These are phyloP conservation scores for Pectinophora gossypiella DNA, from an alignment of 1,140 invertebrate species.

Conservation along the genomic window DNA sequence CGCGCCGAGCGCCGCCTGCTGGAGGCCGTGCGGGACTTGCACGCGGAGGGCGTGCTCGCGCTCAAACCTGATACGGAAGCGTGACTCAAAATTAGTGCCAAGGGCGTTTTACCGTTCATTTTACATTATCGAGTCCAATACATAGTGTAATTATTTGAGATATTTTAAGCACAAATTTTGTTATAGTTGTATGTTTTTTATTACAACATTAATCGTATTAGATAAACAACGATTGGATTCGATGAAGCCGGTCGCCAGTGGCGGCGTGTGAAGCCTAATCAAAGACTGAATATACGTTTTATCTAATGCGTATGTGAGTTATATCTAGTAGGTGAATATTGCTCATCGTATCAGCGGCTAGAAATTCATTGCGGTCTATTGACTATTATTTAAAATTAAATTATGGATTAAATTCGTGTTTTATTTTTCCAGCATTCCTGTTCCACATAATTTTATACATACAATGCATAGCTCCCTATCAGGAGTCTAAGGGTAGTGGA, in stretches of 20 bases:
- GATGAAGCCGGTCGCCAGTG: constrained; percentile 17
- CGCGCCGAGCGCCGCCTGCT: constrained; percentile 73
- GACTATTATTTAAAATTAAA: constrained; percentile 60
- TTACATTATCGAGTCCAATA: constrained; percentile 25
- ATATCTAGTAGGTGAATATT: constrained; percentile 37
- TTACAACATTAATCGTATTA: constrained; percentile 18
- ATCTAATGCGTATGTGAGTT: constrained; percentile 35
- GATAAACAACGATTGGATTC: constrained; percentile 21
- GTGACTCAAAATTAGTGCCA: constrained; percentile 46
- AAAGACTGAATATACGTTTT: constrained; percentile 69
- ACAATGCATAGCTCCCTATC: too few relatives aligned
- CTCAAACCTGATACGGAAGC: constrained; percentile 53
- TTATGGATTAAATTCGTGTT: background rate
- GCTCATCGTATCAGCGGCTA: constrained; percentile 59
- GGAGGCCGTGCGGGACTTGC: constrained; percentile 67
- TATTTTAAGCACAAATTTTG: constrained; percentile 50
- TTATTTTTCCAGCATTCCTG: constrained; percentile 14
- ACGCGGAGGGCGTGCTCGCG: constrained; percentile 52
- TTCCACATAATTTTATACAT: too few relatives aligned
- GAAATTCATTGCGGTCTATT: constrained; percentile 62
- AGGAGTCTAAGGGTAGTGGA: too few relatives aligned
- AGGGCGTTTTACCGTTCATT: constrained; percentile 32
- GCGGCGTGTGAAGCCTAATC: constrained; percentile 43
- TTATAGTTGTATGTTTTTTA: constrained; percentile 32
- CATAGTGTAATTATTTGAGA: constrained; percentile 31